Conservation (phyloP, 2,888 invertebrate genomes). For the Gandaritis pyraliata region DNA sequence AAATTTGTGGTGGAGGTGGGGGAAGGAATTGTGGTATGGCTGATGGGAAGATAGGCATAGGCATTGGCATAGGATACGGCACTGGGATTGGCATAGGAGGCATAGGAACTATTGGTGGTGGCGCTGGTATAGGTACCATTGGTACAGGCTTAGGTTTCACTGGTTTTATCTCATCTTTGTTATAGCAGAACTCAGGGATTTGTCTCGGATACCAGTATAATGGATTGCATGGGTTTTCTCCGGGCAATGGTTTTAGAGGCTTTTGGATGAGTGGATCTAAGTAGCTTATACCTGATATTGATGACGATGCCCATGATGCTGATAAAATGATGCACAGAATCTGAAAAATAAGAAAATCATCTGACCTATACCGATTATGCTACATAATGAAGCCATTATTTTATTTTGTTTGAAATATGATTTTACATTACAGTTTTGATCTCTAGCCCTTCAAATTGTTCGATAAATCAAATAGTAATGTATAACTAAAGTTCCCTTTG, state of each 20-base stretch:
- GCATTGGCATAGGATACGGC: slow-evolving; percentile 29
- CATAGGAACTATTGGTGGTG: slow-evolving; percentile 24
- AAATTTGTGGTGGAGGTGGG: slow-evolving; percentile 2
- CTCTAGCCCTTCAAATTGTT: too few relatives aligned
- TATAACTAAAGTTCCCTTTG: too few relatives aligned
- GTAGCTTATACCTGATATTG: slow-evolving; percentile 58
- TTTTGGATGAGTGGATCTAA: slow-evolving; percentile 48
- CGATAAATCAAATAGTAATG: too few relatives aligned
- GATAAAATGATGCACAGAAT: slow-evolving; percentile 39
- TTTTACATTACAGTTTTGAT: too few relatives aligned
- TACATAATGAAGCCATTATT: too few relatives aligned
- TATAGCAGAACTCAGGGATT: slow-evolving; percentile 53
- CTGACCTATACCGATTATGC: too few relatives aligned
- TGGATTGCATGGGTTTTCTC: slow-evolving; percentile 66
- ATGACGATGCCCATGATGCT: slow-evolving; percentile 42
- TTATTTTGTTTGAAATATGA: too few relatives aligned
- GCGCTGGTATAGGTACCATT: slow-evolving; percentile 17
- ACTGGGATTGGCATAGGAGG: slow-evolving; percentile 25
- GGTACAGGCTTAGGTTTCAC: slow-evolving; percentile 19
- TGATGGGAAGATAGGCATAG: slow-evolving; percentile 25
- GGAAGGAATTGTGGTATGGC: slow-evolving; percentile 33
- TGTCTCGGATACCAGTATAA: slow-evolving; percentile 67
- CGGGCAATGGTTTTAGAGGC: slow-evolving; percentile 25
- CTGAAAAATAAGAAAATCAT: slow-evolving; percentile 53
- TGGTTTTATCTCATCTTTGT: slow-evolving; percentile 22